Evolutionary conservation across 2,113 vertebrate genomes (phyloP).

Genomic region (Passer domesticus): DNA sequence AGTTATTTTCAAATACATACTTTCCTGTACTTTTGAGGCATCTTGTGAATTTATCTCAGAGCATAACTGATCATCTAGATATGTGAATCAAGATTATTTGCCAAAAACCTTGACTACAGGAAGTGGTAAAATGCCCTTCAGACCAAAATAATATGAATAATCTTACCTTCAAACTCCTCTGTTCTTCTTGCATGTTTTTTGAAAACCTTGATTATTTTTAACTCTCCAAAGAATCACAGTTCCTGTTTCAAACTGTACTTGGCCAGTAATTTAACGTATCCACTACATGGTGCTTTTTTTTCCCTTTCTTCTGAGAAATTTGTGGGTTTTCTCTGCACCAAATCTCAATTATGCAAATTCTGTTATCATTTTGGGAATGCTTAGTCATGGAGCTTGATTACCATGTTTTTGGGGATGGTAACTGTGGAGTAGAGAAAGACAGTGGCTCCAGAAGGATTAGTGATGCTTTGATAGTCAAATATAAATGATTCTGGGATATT

Average conservation of each 20-base stretch:
- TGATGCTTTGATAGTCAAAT: not conserved
- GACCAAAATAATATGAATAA: not conserved
- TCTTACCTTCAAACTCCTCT: not conserved
- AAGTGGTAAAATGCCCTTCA: not conserved
- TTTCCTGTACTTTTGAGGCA: not conserved
- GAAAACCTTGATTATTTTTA: not conserved
- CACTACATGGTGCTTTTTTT: too few relatives aligned
- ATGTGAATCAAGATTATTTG: not conserved
- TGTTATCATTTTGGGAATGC: not conserved
- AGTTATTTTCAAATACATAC: not conserved
- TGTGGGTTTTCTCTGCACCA: not conserved
- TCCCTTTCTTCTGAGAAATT: not conserved
- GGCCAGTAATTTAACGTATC: not conserved
- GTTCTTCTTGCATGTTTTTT: not conserved
- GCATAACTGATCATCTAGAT: not conserved
- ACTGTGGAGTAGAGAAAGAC: not conserved
- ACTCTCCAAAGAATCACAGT: not conserved
- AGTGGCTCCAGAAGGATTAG: not conserved
- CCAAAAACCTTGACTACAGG: not conserved
- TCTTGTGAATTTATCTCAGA: not conserved
- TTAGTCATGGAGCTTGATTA: not conserved
- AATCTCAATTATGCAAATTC: not conserved
- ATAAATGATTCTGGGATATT: not conserved
- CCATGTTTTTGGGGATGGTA: not conserved
- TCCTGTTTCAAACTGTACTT: not conserved